phyloP scores from a whole-genome alignment of 1,140 invertebrate species.

The Tetramorium simillimum region DNA sequence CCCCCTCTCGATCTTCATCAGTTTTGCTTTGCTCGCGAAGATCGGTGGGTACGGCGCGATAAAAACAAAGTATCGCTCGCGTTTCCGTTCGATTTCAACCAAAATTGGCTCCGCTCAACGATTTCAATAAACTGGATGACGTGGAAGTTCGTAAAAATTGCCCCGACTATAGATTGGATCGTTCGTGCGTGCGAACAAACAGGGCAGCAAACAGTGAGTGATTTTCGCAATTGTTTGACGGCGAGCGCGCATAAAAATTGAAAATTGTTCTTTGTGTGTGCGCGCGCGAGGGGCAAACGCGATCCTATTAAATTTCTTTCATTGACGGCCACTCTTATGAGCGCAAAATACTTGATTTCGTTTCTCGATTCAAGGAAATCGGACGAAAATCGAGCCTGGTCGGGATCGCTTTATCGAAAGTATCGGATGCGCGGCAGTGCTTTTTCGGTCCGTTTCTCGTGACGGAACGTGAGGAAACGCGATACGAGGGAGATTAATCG shows the following conservation, averaged over 20 bases:
- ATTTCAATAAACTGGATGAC: slow-evolving; percentile 53
- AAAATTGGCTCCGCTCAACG: slow-evolving; percentile 24
- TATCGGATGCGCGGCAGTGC: neutral
- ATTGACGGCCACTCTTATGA: slow-evolving; percentile 4
- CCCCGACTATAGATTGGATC: slow-evolving; percentile 21
- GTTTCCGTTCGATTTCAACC: slow-evolving; percentile 24
- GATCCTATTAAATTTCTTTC: slow-evolving; percentile 45
- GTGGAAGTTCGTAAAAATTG: slow-evolving; percentile 47
- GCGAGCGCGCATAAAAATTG: slow-evolving; percentile 39
- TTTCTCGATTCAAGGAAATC: slow-evolving; percentile 1
- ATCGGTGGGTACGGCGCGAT: neutral
- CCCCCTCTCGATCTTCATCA: neutral
- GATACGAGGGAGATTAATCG: slow-evolving; percentile 26
- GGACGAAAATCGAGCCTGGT: neutral
- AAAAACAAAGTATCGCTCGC: neutral
- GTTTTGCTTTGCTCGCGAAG: neutral
- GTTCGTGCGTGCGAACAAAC: slow-evolving; percentile 31
- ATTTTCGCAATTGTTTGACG: slow-evolving; percentile 45
- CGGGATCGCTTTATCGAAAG: neutral
- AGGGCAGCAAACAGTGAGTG: slow-evolving; percentile 33
- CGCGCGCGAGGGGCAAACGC: neutral
- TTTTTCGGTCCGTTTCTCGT: neutral
- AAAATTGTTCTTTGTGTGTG: slow-evolving; percentile 41
- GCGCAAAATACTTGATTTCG: slow-evolving; percentile 9
- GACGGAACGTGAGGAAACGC: slow-evolving; percentile 10